A percentile compares a stretch with the other conserved stretches of the same genome.
Conservation (phyloP, 2,113 vertebrate species). For the Struthio camelus region DNA sequence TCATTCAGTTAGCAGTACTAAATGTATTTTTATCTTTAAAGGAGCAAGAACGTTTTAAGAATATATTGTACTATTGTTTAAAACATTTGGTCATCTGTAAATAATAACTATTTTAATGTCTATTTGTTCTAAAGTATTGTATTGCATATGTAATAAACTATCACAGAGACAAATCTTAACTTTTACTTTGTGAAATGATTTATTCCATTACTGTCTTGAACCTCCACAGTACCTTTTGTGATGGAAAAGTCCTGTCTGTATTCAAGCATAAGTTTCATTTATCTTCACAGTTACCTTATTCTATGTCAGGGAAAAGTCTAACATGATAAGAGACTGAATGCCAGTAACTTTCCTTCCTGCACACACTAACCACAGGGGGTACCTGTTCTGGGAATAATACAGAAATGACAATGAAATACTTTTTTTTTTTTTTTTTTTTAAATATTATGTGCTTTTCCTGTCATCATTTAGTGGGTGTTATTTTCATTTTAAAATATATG, state of each 20-base stretch:
- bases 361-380: neutral
- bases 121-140: neutral
- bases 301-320: neutral
- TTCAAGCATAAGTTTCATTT: neutral
- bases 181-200: neutral
- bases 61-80: neutral
- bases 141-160: neutral
- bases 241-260: neutral
- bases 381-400: neutral
- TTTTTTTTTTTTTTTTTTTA: neutral
- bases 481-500: constrained; percentile 7
- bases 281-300: neutral
- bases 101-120: neutral
- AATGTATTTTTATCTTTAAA: neutral
- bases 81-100: neutral
- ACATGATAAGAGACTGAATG: neutral
- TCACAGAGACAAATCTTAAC: neutral
- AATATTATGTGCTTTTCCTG: neutral
- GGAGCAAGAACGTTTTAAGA: neutral
- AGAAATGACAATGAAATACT: neutral
- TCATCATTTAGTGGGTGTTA: neutral
- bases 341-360: neutral
- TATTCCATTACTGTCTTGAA: neutral
- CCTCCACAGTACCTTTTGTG: neutral
- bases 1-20: neutral